These are phyloP conservation scores for Vespertilio murinus DNA, from an alignment of 2,797 vertebrate genomes.

Conservation along the genomic window DNA sequence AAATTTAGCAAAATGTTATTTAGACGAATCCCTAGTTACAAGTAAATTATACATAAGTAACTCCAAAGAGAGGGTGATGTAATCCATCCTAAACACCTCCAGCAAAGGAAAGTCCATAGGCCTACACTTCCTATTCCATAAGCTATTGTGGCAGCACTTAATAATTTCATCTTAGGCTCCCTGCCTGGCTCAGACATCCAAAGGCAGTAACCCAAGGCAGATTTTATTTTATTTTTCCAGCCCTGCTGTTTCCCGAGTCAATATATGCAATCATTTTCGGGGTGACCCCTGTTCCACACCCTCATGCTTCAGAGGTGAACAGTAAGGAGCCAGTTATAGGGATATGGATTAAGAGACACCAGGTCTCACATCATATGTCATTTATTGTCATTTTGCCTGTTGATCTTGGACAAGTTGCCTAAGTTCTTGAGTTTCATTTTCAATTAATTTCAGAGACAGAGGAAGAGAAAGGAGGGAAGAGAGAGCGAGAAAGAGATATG, in stretches of 20 bases:
- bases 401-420: neutral
- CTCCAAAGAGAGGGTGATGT: neutral
- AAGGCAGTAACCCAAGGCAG: neutral
- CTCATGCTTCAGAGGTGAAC: neutral
- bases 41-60: neutral
- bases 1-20: neutral
- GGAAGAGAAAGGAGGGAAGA: neutral
- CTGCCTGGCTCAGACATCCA: slow-evolving; percentile 13
- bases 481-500: too few species aligned
- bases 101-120: neutral
- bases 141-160: neutral
- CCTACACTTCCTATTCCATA: neutral
- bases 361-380: neutral
- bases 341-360: neutral
- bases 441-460: neutral
- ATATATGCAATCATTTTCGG: neutral
- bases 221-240: slow-evolving; percentile 28
- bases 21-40: neutral
- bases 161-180: neutral
- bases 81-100: neutral
- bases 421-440: neutral
- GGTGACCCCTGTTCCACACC: neutral
- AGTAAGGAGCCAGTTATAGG: neutral
- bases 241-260: neutral
- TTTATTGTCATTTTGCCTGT: slow-evolving; percentile 10